A percentile compares a stretch with the other conserved stretches of the same genome.
phyloP scores from a whole-genome alignment of 2,797 vertebrate species.

The Pseudopleuronectes americanus region DNA sequence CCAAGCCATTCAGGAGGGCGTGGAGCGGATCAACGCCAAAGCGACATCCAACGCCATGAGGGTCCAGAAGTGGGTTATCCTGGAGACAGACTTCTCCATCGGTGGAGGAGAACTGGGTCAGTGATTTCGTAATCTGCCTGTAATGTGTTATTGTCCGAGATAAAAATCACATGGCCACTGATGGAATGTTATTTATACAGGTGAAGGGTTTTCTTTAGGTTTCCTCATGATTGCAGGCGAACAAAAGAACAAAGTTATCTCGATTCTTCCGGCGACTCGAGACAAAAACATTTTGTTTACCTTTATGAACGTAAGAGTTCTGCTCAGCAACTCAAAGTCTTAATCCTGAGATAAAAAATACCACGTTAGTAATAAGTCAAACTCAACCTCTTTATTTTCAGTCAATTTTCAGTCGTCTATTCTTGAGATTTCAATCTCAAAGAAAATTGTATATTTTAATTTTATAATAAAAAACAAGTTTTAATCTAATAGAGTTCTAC shows the following conservation, averaged over 20 bases:
- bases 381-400: too few species aligned
- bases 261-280: not conserved
- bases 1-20: constrained; percentile 80
- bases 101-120: constrained; percentile 79
- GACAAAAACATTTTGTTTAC: not conserved
- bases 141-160: not conserved
- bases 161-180: not conserved
- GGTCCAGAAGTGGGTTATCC: constrained; percentile 68
- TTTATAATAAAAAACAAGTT: too few species aligned
- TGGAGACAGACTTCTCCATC: constrained; percentile 71
- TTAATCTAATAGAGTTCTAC: too few species aligned
- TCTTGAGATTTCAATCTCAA: too few species aligned
- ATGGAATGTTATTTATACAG: not conserved
- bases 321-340: too few species aligned
- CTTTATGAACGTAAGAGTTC: too few species aligned
- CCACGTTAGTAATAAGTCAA: too few species aligned
- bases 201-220: not conserved
- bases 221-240: not conserved
- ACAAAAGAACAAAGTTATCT: not conserved
- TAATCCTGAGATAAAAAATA: too few species aligned
- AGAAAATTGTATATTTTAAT: too few species aligned
- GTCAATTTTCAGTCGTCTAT: too few species aligned
- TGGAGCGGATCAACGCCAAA: constrained; percentile 78
- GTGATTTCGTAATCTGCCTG: constrained; percentile 8
- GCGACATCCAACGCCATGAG: constrained; percentile 83